Percentiles rank a stretch among this genome's conserved stretches.
Evolutionary conservation across 2,888 invertebrate genomes (phyloP).

Genomic region (Brassicogethes aeneus): DNA sequence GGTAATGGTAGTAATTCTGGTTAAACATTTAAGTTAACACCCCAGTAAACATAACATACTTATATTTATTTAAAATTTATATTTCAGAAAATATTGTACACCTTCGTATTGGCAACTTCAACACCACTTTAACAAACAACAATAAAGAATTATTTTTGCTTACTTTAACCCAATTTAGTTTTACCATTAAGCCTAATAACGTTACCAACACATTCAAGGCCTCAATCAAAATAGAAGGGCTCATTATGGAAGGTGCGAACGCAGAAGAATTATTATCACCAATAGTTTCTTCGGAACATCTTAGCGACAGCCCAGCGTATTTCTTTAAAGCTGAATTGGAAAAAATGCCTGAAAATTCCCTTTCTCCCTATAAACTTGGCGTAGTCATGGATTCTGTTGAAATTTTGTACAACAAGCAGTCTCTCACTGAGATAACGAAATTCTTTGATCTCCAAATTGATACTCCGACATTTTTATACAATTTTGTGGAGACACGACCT

Average conservation of each 20-base stretch:
- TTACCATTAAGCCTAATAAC: constrained; percentile 31
- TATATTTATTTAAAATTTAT: too few relatives aligned
- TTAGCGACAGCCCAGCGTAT: constrained; percentile 54
- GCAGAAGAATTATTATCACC: constrained; percentile 65
- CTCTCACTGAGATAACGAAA: constrained; percentile 22
- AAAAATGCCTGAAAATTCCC: constrained; percentile 54
- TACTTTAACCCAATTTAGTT: constrained; percentile 59
- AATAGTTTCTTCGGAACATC: constrained; percentile 54
- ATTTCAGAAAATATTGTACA: constrained; percentile 64
- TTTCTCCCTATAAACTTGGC: constrained; percentile 55
- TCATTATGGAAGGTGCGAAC: constrained; percentile 66
- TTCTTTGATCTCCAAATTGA: constrained; percentile 16
- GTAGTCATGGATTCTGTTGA: constrained; percentile 66
- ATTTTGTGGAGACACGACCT: constrained; percentile 18
- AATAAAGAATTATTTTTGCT: constrained; percentile 62
- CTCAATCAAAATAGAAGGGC: constrained; percentile 53
- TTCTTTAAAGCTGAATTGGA: constrained; percentile 68
- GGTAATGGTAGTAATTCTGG: too few relatives aligned
- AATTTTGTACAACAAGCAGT: constrained; percentile 59
- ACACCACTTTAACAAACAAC: constrained; percentile 57
- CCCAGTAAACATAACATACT: too few relatives aligned
- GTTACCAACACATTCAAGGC: constrained; percentile 24
- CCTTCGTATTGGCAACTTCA: constrained; percentile 65
- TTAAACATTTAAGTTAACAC: too few relatives aligned
- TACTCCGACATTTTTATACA: constrained; percentile 18